A percentile compares a stretch with the other conserved stretches of the same genome.
Evolutionary conservation across 2,797 vertebrate species (phyloP).

Genomic region (Lates japonicus): DNA sequence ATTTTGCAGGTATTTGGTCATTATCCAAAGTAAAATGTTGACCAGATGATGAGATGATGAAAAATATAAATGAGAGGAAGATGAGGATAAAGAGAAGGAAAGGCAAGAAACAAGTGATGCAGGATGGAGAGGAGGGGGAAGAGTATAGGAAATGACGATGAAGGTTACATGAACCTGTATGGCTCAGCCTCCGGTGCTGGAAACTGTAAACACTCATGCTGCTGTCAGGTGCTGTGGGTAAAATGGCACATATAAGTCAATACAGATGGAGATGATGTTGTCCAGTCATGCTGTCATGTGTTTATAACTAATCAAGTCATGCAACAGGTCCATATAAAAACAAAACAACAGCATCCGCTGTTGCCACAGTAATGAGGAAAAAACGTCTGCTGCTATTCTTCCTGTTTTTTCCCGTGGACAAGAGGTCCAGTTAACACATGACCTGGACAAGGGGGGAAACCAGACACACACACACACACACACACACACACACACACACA

Average conservation of each 20-base stretch:
- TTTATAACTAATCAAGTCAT: conserved; percentile 45
- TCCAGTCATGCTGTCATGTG: conserved; percentile 48
- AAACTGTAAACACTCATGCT: conserved; percentile 4
- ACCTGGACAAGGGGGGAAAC: conserved; percentile 18
- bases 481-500: neutral
- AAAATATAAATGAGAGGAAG: neutral
- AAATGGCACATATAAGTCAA: neutral
- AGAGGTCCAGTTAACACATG: conserved; percentile 37
- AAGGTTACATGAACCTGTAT: neutral
- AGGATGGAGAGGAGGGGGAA: neutral
- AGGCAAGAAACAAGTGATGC: neutral
- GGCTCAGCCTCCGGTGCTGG: conserved; percentile 2
- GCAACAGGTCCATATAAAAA: conserved; percentile 52
- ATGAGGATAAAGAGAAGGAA: neutral
- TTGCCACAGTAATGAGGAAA: conserved; percentile 50
- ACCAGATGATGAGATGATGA: too few relatives aligned
- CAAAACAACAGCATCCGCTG: conserved; percentile 47
- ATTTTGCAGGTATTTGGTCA: too few relatives aligned
- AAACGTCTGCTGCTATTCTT: conserved; percentile 45
- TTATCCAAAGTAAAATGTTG: too few relatives aligned
- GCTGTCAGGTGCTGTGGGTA: conserved; percentile 23
- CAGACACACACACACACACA: conserved; percentile 19
- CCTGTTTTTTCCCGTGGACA: conserved; percentile 46
- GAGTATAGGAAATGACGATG: neutral
- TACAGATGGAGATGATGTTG: conserved; percentile 1